Base-by-base conservation (phyloP, 2,113 vertebrate genomes). In the Solenodon paradoxus region DNA sequence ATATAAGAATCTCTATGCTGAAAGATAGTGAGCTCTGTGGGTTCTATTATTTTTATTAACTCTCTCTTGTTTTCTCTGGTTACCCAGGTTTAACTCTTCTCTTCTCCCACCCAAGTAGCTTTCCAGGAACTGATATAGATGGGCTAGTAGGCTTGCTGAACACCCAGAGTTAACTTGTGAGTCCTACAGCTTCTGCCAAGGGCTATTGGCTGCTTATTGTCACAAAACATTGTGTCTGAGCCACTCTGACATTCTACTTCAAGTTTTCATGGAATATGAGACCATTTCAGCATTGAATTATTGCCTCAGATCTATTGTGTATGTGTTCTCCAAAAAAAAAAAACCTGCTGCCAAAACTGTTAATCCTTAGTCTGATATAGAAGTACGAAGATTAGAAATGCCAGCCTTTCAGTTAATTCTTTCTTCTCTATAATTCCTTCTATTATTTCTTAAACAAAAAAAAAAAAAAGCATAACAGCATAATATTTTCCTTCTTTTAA, bases 221-320 rank as follows among this genome's bases (percentile, higher is more conserved):
- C 93, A 90, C 53, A 89, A 75, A 97, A 87, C 32, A 61, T 42
- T 75, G 83, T 84, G 74, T 90, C 55, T 94, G 79, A 95, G 78
- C 32, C 3, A 13, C 57, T 97, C 20, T 94, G 35, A 84, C 85
- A 94, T 85, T 57, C 47, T 88, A 81, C 94, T 93, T 97, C 59
- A 95, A 53, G 78, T 95, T 95, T 96, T 95, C 83, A 77, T 75
- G 68, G 69, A 95, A 82, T 35, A 38, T 49, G 57, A 94, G 82
- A 74, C 64, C 75, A 74, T 74, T 82, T 93, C 82, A 82, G 71
- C 78, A 72, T 51, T 83, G 72, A 94, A 88, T 91, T 57, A 68
- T 75, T 77, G 66, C 66, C 78, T 94, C 53, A 66, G 30, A 83
- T 74, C 45, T 66, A 45, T 82, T 90, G 85, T 80, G 49, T 63